A percentile compares a stretch with the other conserved stretches of the same genome.
phyloP scores from a whole-genome alignment of 2,797 vertebrate genomes.

The Taeniopygia guttata region DNA sequence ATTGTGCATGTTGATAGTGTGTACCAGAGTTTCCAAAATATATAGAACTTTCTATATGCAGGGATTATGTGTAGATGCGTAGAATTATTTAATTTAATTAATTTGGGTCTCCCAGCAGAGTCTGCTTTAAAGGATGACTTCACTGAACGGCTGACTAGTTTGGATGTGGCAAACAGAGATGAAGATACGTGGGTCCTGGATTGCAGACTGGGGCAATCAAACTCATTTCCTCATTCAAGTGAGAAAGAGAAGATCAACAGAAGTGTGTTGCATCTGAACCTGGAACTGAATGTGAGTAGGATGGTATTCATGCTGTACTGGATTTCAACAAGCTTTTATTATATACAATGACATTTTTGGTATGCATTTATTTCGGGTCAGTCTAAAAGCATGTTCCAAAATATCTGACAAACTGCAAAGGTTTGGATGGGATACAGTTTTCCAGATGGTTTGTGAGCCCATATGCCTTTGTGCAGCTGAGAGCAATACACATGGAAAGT shows the following conservation, averaged over 20 bases:
- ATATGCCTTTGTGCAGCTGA: not conserved
- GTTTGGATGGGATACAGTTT: not conserved
- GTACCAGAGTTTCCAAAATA: not conserved
- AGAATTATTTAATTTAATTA: not conserved
- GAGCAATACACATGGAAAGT: not conserved
- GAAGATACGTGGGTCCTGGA: slow-evolving; percentile 68
- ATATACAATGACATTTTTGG: not conserved
- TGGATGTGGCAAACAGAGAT: slow-evolving; percentile 61
- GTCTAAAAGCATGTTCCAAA: not conserved
- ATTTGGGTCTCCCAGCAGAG: slow-evolving; percentile 59
- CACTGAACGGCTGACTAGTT: slow-evolving; percentile 53
- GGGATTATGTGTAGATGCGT: not conserved
- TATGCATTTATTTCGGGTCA: not conserved
- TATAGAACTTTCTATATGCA: not conserved
- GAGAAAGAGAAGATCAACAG: slow-evolving; percentile 68
- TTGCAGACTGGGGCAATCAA: slow-evolving; percentile 59
- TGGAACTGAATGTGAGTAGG: slow-evolving; percentile 78
- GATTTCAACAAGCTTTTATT: not conserved
- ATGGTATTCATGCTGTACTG: not conserved
- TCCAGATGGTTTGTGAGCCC: not conserved
- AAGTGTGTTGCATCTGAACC: slow-evolving; percentile 62
- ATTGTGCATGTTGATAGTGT: not conserved
- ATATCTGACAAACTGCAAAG: not conserved
- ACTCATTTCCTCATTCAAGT: slow-evolving; percentile 41
- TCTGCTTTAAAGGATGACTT: slow-evolving; percentile 64